Evolutionary conservation across 2,888 invertebrate species (phyloP).

Genomic region (Trisateles emortualis): DNA sequence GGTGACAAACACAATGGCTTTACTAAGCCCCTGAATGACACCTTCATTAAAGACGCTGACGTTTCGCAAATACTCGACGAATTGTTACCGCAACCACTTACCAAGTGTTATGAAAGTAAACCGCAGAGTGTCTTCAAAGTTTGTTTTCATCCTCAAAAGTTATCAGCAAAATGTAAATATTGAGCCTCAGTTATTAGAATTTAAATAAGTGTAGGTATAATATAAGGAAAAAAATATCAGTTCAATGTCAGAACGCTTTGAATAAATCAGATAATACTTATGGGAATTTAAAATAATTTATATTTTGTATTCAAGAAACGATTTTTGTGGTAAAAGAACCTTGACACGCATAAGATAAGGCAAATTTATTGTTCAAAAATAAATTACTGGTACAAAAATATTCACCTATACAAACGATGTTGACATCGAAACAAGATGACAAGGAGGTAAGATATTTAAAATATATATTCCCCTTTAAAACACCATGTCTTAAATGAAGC

Average conservation of each 20-base stretch:
- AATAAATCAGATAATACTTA: slow-evolving; percentile 23
- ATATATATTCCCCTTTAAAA: too few species aligned
- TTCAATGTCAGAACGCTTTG: slow-evolving; percentile 17
- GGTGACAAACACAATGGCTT: slow-evolving; percentile 67
- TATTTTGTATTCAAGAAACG: slow-evolving; percentile 3
- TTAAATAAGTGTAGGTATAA: slow-evolving; percentile 40
- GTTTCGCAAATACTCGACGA: slow-evolving; percentile 69
- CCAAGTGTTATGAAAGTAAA: slow-evolving; percentile 56
- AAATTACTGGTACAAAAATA: too few species aligned
- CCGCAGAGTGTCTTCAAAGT: slow-evolving; percentile 39
- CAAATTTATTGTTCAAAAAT: too few species aligned
- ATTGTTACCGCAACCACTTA: slow-evolving; percentile 59
- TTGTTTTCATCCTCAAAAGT: slow-evolving; percentile 46
- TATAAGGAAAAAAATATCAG: slow-evolving; percentile 32
- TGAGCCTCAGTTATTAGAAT: slow-evolving; percentile 44
- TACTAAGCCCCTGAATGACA: slow-evolving; percentile 71
- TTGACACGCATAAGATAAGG: too few species aligned
- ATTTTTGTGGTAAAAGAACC: not conserved
- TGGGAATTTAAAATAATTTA: slow-evolving; percentile 19
- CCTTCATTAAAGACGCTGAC: slow-evolving; percentile 76
- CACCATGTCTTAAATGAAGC: too few species aligned
- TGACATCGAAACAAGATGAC: too few species aligned
- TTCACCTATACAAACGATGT: too few species aligned
- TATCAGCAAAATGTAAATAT: slow-evolving; percentile 54
- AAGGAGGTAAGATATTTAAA: not conserved